These are phyloP conservation scores for Xerus inauris DNA, from an alignment of 2,113 vertebrate genomes.

Conservation along the genomic window DNA sequence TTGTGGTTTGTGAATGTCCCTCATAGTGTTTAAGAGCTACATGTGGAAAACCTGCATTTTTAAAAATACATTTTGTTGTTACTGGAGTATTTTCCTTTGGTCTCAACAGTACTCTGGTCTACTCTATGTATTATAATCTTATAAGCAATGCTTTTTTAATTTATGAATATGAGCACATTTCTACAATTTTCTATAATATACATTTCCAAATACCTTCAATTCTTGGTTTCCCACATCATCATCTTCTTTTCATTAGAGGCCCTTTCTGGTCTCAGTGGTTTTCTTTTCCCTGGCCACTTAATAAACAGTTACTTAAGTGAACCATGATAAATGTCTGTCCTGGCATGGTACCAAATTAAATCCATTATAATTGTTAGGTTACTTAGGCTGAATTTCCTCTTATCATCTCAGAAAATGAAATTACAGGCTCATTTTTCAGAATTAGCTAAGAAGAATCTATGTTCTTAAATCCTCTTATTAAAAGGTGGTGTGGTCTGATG, in stretches of 20 bases:
- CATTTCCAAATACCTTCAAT: not conserved
- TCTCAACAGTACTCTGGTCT: not conserved
- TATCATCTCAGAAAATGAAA: slow-evolving; percentile 57
- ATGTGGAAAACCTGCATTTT: not conserved
- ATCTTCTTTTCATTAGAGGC: slow-evolving; percentile 36
- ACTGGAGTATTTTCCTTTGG: not conserved
- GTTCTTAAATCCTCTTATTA: not conserved
- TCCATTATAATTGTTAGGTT: slow-evolving; percentile 59
- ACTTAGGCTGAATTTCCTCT: slow-evolving; percentile 39
- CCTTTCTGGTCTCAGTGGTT: slow-evolving; percentile 47
- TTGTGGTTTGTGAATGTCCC: not conserved
- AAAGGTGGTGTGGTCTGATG: not conserved
- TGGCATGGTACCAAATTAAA: slow-evolving; percentile 69
- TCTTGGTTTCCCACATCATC: slow-evolving; percentile 32
- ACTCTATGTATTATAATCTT: not conserved
- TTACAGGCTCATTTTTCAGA: slow-evolving; percentile 58
- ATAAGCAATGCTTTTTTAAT: not conserved
- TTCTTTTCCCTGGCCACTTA: slow-evolving; percentile 52
- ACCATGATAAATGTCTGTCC: slow-evolving; percentile 66
- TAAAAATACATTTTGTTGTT: not conserved
- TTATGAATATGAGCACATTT: not conserved
- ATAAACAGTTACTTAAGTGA: slow-evolving; percentile 71
- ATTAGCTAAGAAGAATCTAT: slow-evolving; percentile 18
- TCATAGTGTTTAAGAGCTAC: not conserved
- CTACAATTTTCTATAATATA: not conserved